Percentiles rank a stretch among this genome's conserved stretches.
These are phyloP conservation scores for Calephelis perditalis DNA, from an alignment of 2,888 invertebrate species.

Conservation along the genomic window DNA sequence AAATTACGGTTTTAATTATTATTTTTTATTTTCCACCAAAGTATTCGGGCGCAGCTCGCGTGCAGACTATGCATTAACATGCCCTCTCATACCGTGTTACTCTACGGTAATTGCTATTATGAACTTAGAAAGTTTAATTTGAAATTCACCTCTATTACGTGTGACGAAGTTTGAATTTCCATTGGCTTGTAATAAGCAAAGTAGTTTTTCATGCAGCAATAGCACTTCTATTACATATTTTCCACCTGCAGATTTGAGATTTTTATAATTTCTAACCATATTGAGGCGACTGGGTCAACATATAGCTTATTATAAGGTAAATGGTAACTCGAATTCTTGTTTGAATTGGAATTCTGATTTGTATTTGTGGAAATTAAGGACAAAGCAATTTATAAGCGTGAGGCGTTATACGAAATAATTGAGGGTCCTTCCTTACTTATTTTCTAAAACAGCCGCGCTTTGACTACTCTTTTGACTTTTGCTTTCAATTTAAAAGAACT, in stretches of 20 bases:
- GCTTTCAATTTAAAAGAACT: too few relatives aligned
- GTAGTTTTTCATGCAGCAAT: slow-evolving; percentile 19
- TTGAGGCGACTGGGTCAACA: slow-evolving; percentile 19
- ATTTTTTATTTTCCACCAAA: slow-evolving; percentile 25
- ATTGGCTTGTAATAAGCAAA: slow-evolving; percentile 4
- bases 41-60: slow-evolving; percentile 37
- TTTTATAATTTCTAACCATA: slow-evolving; percentile 26
- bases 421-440: too few relatives aligned
- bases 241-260: slow-evolving; percentile 23
- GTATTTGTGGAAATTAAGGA: too few relatives aligned
- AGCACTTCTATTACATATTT: slow-evolving; percentile 24
- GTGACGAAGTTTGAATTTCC: slow-evolving; percentile 17
- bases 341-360: background rate
- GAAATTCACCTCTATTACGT: slow-evolving; percentile 15
- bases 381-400: too few relatives aligned
- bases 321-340: background rate
- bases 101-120: slow-evolving; percentile 48
- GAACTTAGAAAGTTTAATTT: slow-evolving; percentile 28
- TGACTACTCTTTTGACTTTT: too few relatives aligned
- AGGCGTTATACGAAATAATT: too few relatives aligned
- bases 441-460: too few relatives aligned
- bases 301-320: slow-evolving; percentile 12
- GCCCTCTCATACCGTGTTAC: slow-evolving; percentile 39
- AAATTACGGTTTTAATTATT: slow-evolving; percentile 22
- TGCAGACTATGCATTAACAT: slow-evolving; percentile 49